Percentiles rank a stretch among this genome's conserved stretches.
These are phyloP conservation scores for Lamellibrachia luymesi DNA, from an alignment of 1,140 invertebrate genomes.

Conservation along the genomic window DNA sequence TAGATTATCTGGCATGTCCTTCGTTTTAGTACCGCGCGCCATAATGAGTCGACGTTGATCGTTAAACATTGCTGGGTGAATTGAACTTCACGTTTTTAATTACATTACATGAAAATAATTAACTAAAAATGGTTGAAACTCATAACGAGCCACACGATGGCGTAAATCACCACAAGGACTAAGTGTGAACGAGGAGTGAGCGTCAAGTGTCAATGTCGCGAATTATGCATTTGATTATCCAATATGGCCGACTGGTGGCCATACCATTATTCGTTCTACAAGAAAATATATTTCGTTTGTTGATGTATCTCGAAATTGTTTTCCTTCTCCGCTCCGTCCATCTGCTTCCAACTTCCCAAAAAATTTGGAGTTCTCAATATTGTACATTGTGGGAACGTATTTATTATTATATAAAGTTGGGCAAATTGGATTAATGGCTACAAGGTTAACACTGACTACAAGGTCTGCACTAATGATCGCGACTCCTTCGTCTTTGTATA, in stretches of 20 bases:
- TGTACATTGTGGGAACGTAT: too few relatives aligned
- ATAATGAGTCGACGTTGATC: background rate
- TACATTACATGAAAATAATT: background rate
- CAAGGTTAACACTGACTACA: too few relatives aligned
- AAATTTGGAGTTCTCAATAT: too few relatives aligned
- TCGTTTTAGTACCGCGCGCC: background rate
- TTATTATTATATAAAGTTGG: too few relatives aligned
- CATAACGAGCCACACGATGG: background rate
- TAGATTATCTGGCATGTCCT: background rate
- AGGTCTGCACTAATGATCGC: background rate
- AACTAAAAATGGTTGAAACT: background rate
- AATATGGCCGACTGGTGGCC: background rate
- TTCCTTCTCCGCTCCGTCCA: background rate
- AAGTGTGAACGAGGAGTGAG: background rate
- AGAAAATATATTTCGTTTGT: too few relatives aligned
- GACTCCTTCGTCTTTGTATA: background rate
- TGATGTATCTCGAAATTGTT: background rate
- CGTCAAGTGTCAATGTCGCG: background rate
- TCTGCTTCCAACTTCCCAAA: background rate
- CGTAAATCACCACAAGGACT: background rate
- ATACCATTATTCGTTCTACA: background rate
- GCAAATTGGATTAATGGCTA: too few relatives aligned
- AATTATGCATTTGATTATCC: background rate
- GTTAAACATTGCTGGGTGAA: background rate
- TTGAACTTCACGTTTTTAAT: background rate